Conservation (phyloP, 1,140 invertebrate genomes). For the Drosophila oshimai region DNA sequence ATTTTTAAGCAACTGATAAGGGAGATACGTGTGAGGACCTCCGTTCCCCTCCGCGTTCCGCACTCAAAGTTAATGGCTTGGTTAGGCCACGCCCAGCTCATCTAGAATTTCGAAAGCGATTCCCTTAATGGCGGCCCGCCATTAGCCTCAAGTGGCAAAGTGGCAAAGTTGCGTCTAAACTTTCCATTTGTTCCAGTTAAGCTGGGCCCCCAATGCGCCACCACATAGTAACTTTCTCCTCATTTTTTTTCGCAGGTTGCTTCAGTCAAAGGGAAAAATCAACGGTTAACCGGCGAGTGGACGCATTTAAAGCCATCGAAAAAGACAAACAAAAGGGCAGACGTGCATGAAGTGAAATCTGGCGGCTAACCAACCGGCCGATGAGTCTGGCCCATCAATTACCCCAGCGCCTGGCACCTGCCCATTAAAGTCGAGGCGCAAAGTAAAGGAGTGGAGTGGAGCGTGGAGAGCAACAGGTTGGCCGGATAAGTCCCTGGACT, state of each 20-base stretch:
- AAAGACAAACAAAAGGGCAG: constrained; percentile 35
- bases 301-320: constrained; percentile 34
- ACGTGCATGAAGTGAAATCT: constrained; percentile 56
- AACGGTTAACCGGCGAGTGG: constrained; percentile 31
- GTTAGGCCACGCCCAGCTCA: constrained; percentile 20
- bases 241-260: constrained; percentile 19
- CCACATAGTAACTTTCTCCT: constrained; percentile 52
- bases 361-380: constrained; percentile 35
- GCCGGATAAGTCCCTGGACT: neutral
- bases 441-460: constrained; percentile 3
- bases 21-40: constrained; percentile 1
- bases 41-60: neutral
- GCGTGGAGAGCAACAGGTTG: constrained; percentile 53
- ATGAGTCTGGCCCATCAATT: constrained; percentile 54
- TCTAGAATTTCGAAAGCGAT: constrained; percentile 34
- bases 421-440: constrained; percentile 9
- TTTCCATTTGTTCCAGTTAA: constrained; percentile 45
- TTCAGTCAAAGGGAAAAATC: constrained; percentile 18
- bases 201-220: constrained; percentile 35
- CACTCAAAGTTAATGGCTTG: constrained; percentile 20
- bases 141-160: constrained; percentile 43
- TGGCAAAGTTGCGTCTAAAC: constrained; percentile 36
- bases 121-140: constrained; percentile 20
- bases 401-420: constrained; percentile 27
- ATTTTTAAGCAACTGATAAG: constrained; percentile 37